A percentile compares a stretch with the other conserved stretches of the same genome.
phyloP scores from a whole-genome alignment of 2,888 invertebrate species.

The Euzophera pinguis region DNA sequence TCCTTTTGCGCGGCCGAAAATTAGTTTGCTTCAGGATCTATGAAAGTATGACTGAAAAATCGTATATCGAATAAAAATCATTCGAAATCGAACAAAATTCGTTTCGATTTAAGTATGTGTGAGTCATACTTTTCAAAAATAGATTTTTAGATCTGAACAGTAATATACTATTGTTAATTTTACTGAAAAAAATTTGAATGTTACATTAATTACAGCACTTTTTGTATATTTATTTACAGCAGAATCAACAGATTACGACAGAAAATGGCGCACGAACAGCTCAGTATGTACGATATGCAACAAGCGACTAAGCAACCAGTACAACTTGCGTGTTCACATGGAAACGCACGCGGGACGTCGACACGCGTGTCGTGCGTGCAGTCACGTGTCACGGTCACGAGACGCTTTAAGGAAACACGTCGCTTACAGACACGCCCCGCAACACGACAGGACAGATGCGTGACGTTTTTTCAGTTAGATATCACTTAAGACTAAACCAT shows the following conservation, averaged over 20 bases:
- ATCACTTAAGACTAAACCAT: no score
- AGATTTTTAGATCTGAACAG: no score
- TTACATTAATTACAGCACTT: neutral
- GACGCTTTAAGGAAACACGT: constrained; percentile 94
- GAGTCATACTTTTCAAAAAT: no score
- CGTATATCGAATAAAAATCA: no score
- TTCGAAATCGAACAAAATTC: no score
- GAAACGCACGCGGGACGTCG: constrained; percentile 94
- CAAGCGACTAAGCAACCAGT: constrained; percentile 93
- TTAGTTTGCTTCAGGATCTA: no score
- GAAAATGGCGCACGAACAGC: constrained; percentile 56
- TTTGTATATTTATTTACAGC: constrained; percentile 20
- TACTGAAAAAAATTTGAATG: no score
- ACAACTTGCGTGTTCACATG: constrained; percentile 93
- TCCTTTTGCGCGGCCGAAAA: no score
- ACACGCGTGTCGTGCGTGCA: constrained; percentile 92
- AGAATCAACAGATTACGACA: constrained; percentile 52
- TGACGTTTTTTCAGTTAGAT: constrained; percentile 17
- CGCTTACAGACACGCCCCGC: constrained; percentile 87
- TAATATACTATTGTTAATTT: no score
- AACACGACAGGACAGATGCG: constrained; percentile 24
- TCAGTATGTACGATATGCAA: constrained; percentile 91
- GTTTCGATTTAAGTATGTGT: no score
- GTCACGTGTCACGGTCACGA: constrained; percentile 91
- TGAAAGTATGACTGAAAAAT: no score